Base-by-base conservation (phyloP, 2,888 invertebrate genomes). In the Chrysolina oricalcia region DNA sequence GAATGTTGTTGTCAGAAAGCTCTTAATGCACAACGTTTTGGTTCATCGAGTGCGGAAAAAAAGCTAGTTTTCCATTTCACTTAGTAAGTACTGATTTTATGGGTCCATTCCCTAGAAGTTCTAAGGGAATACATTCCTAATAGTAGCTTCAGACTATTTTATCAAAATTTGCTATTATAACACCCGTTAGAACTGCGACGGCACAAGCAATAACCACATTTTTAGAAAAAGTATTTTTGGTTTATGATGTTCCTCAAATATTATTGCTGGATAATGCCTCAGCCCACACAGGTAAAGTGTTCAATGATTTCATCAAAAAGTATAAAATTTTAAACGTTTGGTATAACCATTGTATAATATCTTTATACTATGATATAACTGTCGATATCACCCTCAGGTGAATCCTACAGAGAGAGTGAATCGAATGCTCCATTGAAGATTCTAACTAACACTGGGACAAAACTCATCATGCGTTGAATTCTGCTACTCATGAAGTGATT, bases 241-340 rank as follows among this genome's bases (percentile, higher is more conserved):
- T 72, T 6, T 76, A 53, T 56, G 79, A 78, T 17, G 71, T 70
- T 17, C 74, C 76, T 13, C 72, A 75, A 53, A 64, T 70, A 40
- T 19, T 80, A 19, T 72, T 81, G 13, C 72, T 62, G 40, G 80
- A 79, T 50, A 80, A 80, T 68, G 74, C 76, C 27, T 27, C 66
- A 17, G 78, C 74, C 27, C 77, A 68, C 63, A 41, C 40, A n/a
- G 71, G 72, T 19, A 15, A 70, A 15, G 62, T 50, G 56, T 74
- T 73, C 53, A 56, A 66, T 43, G 66, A 73, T 21, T 46, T 76
- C 15, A 13, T 56, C 5, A 21, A 21, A 21, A 11, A 56, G 17
- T 21, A 56, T 21, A 21, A 56, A 56, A 56, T 56, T 17, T 21
- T 9, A 11, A 56, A 56, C 21, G 23, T 56, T 21, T 56, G 53